Base-by-base conservation (phyloP, 2,888 invertebrate genomes). In the Gymnoscelis rufifasciata region DNA sequence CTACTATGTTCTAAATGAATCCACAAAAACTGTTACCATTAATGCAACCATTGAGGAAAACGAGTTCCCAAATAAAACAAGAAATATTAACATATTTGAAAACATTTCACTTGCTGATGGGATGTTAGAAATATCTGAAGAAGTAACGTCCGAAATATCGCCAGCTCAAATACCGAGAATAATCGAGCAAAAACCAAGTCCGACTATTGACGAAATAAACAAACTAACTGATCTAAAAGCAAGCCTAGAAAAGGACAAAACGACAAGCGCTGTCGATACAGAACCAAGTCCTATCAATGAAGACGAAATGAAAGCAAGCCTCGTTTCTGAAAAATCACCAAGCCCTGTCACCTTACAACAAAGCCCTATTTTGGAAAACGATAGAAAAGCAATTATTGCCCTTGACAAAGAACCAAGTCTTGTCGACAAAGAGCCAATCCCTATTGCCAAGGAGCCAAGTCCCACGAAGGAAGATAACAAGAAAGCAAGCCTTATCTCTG, bases 381-480 rank as follows among this genome's bases (percentile, higher is more conserved):
- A 19, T 51, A 59, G 43, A 43, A 26, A 29, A 4, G 13, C 42
- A 1, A 52, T 44, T 13, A 27, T 33, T n/a, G 4, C 36, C 11
- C 14, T 33, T 6, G 12, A 30, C 15, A 12, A 26, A 10, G 43
- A 47, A 13, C 7, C 3, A 13, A 13, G 30, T 3, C 30, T 8
- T 13, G 14, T n/a, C 1, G 38, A 39, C 5, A 33, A 40, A 11
- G 50, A 57, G 27, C 27, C 39, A 27, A 52, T 14, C 48, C 8
- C 4, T 6, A 7, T 3, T 29, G 38, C 28, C 8, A 30, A 10
- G 8, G 13, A 12, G 7, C 12, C n/a, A n/a, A 43, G 31, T 10
- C 29, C 28, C 0, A 42, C 41, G 1, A 26, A 33, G 1, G 39
- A 27, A 7, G 26, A 31, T 0, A 5, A n/a, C 5, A 31, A 7